Conservation (phyloP, 2,113 vertebrate genomes). For the Ptychochromis oligacanthus region DNA sequence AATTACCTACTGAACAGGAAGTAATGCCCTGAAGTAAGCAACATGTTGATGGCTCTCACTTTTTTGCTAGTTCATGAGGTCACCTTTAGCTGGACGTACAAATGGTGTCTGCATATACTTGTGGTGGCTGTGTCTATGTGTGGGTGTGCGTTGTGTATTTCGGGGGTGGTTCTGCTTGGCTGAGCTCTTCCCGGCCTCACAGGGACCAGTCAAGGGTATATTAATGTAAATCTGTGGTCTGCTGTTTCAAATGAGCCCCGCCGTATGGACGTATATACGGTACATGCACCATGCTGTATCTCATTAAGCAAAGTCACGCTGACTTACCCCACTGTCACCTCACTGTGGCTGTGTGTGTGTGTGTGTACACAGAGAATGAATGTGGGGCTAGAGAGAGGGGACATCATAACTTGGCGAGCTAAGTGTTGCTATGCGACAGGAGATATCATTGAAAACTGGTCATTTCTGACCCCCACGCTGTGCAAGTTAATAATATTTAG, state of each 20-base stretch:
- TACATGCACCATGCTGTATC: constrained; percentile 41
- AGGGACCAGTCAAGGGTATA: constrained; percentile 53
- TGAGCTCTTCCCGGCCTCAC: constrained; percentile 37
- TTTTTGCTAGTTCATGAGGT: background rate
- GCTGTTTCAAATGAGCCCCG: constrained; percentile 57
- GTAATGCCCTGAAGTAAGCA: background rate
- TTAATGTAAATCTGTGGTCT: constrained; percentile 63
- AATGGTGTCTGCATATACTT: background rate
- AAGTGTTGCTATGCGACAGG: constrained; percentile 59
- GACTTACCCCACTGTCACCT: constrained; percentile 52
- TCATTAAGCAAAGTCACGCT: constrained; percentile 67
- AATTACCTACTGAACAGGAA: background rate
- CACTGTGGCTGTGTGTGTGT: background rate
- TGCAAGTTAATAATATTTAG: constrained; percentile 33
- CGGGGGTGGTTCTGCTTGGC: constrained; percentile 49
- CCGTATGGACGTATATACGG: constrained; percentile 38
- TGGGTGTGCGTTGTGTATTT: constrained; percentile 23
- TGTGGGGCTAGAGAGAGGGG: background rate
- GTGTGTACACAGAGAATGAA: constrained; percentile 5
- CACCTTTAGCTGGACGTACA: constrained; percentile 33
- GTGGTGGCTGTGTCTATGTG: background rate
- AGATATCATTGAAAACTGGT: constrained; percentile 29
- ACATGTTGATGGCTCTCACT: background rate
- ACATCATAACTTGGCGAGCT: constrained; percentile 29
- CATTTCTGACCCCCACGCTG: constrained; percentile 22